phyloP scores from a whole-genome alignment of 2,113 vertebrate genomes.

The Zapornia atra region DNA sequence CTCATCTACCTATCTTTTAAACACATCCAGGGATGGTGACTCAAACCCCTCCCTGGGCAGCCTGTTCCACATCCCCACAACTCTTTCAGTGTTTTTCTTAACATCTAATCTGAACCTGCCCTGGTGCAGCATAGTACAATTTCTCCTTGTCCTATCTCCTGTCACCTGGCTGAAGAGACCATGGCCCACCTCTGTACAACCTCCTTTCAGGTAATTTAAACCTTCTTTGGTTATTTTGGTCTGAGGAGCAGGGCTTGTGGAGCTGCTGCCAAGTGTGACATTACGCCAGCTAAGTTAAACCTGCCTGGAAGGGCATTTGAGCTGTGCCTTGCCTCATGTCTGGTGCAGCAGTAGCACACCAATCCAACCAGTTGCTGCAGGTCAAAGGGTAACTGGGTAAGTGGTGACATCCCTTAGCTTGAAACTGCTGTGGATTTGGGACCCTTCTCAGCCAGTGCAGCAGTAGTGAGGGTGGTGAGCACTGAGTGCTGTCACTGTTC shows the following conservation, averaged over 20 bases:
- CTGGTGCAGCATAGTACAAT: no score
- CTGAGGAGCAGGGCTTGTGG: neutral
- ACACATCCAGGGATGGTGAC: no score
- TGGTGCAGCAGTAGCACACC: neutral
- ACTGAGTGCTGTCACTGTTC: neutral
- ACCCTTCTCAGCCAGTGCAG: neutral
- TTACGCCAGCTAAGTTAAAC: neutral
- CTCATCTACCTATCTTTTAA: no score
- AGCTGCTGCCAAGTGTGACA: neutral
- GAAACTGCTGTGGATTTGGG: neutral
- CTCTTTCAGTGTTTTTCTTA: no score
- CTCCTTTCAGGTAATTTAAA: neutral
- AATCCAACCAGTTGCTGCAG: neutral
- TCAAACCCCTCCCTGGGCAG: no score
- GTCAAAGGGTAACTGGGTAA: neutral
- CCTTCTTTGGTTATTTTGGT: neutral
- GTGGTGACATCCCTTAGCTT: neutral
- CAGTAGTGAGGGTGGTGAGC: accelerated
- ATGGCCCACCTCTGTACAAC: no score
- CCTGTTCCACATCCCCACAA: no score
- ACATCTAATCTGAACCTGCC: no score
- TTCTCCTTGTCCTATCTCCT: no score
- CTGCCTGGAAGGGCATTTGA: neutral
- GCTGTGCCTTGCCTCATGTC: neutral
- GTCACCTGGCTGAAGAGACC: no score